Percentiles rank a stretch among this genome's conserved stretches.
Evolutionary conservation across 1,140 invertebrate species (phyloP).

Genomic region (Drosophila littoralis): DNA sequence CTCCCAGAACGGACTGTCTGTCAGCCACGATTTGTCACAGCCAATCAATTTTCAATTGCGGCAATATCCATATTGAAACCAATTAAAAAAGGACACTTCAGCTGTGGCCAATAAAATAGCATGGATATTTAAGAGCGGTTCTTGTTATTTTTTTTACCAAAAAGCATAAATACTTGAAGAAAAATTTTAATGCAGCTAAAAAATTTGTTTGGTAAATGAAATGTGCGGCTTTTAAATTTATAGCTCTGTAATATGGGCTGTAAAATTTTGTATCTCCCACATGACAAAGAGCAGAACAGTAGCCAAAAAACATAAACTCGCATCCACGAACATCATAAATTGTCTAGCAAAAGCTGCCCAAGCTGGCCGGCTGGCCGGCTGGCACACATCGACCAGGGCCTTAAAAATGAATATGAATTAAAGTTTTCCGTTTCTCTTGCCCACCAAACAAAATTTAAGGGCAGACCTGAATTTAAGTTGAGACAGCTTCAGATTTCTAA

Average conservation of each 20-base stretch:
- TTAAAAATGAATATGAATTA: constrained; percentile 50
- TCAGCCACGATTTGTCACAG: constrained; percentile 9
- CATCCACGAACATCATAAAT: constrained; percentile 61
- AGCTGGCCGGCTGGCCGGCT: constrained; percentile 23
- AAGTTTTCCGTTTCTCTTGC: constrained; percentile 3
- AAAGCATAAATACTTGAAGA: neutral
- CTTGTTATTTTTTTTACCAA: neutral
- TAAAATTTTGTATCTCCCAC: constrained; percentile 39
- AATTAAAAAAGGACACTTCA: constrained; percentile 3
- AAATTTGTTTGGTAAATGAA: constrained; percentile 34
- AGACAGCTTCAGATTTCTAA: neutral
- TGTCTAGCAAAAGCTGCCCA: constrained; percentile 42
- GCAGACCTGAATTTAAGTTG: neutral
- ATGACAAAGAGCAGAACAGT: constrained; percentile 30
- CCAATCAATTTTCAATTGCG: constrained; percentile 39
- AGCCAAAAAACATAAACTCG: constrained; percentile 40
- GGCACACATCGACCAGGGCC: constrained; percentile 35
- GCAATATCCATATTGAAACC: constrained; percentile 3
- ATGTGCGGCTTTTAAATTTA: constrained; percentile 50
- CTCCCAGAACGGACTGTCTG: neutral
- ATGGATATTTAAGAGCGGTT: neutral
- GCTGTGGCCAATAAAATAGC: neutral
- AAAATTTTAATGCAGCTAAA: neutral
- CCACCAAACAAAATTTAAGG: neutral
- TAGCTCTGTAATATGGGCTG: constrained; percentile 37